These are phyloP conservation scores for Blastobasis lacticolella DNA, from an alignment of 2,888 invertebrate genomes.

Conservation along the genomic window DNA sequence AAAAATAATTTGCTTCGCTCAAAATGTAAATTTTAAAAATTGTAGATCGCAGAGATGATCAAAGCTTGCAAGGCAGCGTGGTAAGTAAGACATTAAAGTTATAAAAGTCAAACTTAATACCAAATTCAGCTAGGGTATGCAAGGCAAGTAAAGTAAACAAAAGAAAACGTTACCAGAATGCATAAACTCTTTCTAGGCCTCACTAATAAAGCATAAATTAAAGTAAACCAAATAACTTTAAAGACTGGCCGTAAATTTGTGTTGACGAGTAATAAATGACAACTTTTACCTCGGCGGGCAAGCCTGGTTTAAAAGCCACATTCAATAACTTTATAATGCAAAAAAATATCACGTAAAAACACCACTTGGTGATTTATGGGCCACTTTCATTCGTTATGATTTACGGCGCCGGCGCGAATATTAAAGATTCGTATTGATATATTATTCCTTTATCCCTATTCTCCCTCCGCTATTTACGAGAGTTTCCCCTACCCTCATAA, in stretches of 20 bases:
- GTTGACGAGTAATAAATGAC: background rate
- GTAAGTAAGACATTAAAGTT: no score
- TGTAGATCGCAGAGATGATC: no score
- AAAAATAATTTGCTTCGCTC: no score
- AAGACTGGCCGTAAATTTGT: background rate
- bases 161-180: no score
- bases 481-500: conserved; percentile 65
- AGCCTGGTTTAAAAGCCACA: conserved; percentile 2
- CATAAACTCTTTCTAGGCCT: background rate
- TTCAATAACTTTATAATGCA: conserved; percentile 23
- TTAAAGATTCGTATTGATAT: conserved; percentile 74
- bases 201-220: background rate
- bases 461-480: conserved; percentile 69
- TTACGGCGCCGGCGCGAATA: conserved; percentile 68
- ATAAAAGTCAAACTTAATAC: no score
- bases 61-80: no score
- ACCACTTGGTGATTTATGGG: conserved; percentile 52
- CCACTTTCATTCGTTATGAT: conserved; percentile 66
- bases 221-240: background rate
- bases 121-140: no score
- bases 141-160: no score
- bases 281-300: background rate
- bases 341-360: conserved; percentile 38
- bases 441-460: conserved; percentile 73
- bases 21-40: no score